phyloP scores from a whole-genome alignment of 2,888 invertebrate species.

The Coremacera marginata region DNA sequence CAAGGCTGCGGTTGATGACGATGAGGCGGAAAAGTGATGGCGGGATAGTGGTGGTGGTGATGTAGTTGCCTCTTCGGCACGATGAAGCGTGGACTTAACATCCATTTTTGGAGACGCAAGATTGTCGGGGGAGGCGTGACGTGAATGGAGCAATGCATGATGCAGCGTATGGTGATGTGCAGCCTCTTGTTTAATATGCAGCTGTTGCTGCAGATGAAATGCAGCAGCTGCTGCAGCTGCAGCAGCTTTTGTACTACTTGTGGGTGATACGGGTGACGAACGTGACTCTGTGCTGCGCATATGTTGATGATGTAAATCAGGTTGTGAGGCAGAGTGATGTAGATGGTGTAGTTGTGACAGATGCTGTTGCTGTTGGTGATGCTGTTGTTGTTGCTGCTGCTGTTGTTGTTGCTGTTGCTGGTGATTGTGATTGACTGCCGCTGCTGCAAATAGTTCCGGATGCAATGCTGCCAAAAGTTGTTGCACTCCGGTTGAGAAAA shows the following conservation, averaged over 20 bases:
- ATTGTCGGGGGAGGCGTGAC: conserved; percentile 54
- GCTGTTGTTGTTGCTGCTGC: conserved; percentile 51
- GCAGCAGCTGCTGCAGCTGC: conserved; percentile 61
- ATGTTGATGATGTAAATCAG: conserved; percentile 53
- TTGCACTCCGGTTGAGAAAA: conserved; percentile 80
- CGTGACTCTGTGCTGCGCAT: conserved; percentile 56
- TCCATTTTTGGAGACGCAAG: conserved; percentile 18
- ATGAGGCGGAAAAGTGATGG: conserved; percentile 40
- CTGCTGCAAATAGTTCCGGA: conserved; percentile 74
- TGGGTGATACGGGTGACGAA: conserved; percentile 59
- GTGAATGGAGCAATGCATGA: conserved; percentile 50
- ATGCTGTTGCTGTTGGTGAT: conserved; percentile 51
- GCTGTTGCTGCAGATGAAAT: conserved; percentile 63
- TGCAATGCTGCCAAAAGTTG: conserved; percentile 82
- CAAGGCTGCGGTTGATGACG: not conserved
- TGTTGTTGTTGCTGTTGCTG: conserved; percentile 62
- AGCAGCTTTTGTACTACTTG: conserved; percentile 52
- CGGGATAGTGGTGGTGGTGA: conserved; percentile 46
- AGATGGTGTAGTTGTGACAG: conserved; percentile 41
- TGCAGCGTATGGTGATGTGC: conserved; percentile 58
- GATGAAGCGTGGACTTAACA: conserved; percentile 45
- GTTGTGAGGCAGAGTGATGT: conserved; percentile 48
- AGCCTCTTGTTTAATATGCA: conserved; percentile 64
- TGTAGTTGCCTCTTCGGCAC: conserved; percentile 46
- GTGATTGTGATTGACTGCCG: conserved; percentile 70